Evolutionary conservation across 2,113 vertebrate species (phyloP).

Genomic region (Drymodes brunneopygia): DNA sequence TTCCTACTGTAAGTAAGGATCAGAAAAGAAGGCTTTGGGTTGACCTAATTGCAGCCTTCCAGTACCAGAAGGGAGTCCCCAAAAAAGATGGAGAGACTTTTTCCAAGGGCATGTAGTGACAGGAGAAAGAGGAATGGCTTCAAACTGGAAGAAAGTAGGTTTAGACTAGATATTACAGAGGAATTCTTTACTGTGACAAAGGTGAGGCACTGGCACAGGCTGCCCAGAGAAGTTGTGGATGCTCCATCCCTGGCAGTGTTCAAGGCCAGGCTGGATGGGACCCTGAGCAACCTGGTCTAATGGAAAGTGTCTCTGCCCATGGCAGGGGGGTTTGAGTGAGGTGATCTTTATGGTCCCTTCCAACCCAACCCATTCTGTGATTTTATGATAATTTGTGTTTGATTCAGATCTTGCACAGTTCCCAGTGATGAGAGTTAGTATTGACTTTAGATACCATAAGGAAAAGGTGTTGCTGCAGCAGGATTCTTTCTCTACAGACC

Average conservation of each 20-base stretch:
- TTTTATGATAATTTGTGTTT: neutral
- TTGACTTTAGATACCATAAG: neutral
- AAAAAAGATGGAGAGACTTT: neutral
- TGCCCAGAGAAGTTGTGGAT: neutral
- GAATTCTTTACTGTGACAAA: neutral
- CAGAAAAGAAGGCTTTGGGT: neutral
- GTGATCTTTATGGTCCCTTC: neutral
- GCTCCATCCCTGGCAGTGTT: neutral
- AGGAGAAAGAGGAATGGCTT: neutral
- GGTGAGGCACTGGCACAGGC: neutral
- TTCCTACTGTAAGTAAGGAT: neutral
- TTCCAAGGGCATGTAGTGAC: neutral
- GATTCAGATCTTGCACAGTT: neutral
- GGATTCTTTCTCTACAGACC: neutral
- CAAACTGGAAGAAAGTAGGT: neutral
- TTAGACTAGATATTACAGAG: neutral
- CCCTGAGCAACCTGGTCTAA: neutral
- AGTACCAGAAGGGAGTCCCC: neutral
- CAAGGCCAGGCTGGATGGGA: neutral
- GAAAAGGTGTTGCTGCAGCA: neutral
- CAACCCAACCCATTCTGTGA: neutral
- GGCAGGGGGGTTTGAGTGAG: fast-evolving
- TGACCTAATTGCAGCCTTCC: neutral
- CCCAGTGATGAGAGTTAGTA: neutral
- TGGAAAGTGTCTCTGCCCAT: neutral